Conservation (phyloP, 2,113 vertebrate species). For the Aphyosemion australe region DNA sequence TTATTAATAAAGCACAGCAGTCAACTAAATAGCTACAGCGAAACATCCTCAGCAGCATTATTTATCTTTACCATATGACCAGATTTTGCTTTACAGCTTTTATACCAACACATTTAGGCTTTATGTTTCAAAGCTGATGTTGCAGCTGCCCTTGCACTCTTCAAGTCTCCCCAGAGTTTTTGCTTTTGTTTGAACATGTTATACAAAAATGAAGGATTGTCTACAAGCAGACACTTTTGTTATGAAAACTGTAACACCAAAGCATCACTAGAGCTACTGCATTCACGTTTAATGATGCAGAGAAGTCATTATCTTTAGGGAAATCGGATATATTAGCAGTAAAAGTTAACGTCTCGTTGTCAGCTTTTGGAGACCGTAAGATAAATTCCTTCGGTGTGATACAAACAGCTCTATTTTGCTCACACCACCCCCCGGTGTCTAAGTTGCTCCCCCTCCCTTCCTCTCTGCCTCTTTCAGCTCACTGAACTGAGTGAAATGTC, state of each 20-base stretch:
- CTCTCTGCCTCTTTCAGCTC: constrained; percentile 74
- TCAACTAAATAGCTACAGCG: too few relatives aligned
- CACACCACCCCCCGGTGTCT: constrained; percentile 44
- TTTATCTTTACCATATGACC: too few relatives aligned
- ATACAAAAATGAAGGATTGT: constrained; percentile 1
- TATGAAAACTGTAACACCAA: constrained; percentile 12
- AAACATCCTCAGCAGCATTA: too few relatives aligned
- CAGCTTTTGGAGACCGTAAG: constrained; percentile 32
- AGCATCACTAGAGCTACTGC: constrained; percentile 24
- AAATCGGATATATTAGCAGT: constrained; percentile 37
- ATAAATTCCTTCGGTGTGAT: constrained; percentile 49
- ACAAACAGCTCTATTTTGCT: constrained; percentile 42
- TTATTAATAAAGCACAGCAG: too few relatives aligned
- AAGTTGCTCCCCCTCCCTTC: constrained; percentile 42
- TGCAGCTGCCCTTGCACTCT: too few relatives aligned
- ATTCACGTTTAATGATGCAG: constrained; percentile 41
- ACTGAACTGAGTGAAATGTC: constrained; percentile 81
- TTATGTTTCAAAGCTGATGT: too few relatives aligned
- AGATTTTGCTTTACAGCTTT: too few relatives aligned
- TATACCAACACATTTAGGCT: too few relatives aligned
- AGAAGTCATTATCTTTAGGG: constrained; percentile 46
- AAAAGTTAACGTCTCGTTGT: constrained; percentile 45
- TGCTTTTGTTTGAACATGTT: too few relatives aligned
- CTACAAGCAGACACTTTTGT: constrained; percentile 6
- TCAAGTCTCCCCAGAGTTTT: too few relatives aligned